Conservation (phyloP, 2,888 invertebrate genomes). For the Allophyes oxyacanthae region DNA sequence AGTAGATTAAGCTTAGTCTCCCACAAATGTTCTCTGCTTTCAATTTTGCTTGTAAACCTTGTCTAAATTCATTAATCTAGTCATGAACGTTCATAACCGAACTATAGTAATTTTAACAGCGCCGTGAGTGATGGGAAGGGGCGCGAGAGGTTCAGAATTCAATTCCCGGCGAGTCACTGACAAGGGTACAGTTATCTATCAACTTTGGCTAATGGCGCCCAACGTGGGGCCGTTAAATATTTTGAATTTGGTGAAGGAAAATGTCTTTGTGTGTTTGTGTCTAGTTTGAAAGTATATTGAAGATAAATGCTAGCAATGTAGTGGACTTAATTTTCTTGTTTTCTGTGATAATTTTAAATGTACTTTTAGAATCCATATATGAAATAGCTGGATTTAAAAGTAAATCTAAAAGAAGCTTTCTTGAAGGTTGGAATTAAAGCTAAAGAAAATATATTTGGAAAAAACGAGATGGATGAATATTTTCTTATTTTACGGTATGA, state of each 20-base stretch:
- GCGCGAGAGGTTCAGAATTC: slow-evolving; percentile 55
- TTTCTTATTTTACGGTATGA: too few relatives aligned
- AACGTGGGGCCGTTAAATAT: slow-evolving; percentile 44
- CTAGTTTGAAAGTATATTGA: slow-evolving; percentile 7
- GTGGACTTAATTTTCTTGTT: too few relatives aligned
- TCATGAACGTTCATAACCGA: slow-evolving; percentile 51
- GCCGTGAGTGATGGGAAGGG: slow-evolving; percentile 54
- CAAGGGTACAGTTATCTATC: slow-evolving; percentile 60
- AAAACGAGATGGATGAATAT: too few relatives aligned
- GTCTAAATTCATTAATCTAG: slow-evolving; percentile 52
- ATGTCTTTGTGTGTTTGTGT: slow-evolving; percentile 38
- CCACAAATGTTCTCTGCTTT: slow-evolving; percentile 13
- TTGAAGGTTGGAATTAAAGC: too few relatives aligned
- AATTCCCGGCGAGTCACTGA: slow-evolving; percentile 55
- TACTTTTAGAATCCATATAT: too few relatives aligned
- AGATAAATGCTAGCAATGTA: background rate
- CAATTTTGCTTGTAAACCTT: slow-evolving; percentile 34
- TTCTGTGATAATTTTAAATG: too few relatives aligned
- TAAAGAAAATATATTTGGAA: too few relatives aligned
- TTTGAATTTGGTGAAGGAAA: slow-evolving; percentile 31
- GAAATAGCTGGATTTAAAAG: too few relatives aligned
- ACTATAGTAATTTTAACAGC: slow-evolving; percentile 55
- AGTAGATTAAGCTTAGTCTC: slow-evolving; percentile 1
- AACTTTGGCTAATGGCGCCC: slow-evolving; percentile 53
- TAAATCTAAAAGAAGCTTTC: too few relatives aligned